Conservation (phyloP, 2,888 invertebrate genomes). For the Amiota mariae region DNA sequence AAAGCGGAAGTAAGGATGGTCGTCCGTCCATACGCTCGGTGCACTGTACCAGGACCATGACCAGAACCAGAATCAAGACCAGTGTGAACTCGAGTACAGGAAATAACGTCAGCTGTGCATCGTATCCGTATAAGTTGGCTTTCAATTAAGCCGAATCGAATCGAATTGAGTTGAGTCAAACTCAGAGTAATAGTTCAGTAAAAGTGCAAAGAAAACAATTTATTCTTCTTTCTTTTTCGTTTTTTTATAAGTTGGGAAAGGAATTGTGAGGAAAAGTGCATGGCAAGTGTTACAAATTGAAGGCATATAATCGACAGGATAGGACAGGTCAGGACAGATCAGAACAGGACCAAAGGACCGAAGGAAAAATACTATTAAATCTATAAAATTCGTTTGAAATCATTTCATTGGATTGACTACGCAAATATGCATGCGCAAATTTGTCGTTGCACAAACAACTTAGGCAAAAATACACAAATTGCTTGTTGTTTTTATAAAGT, state of each 20-base stretch:
- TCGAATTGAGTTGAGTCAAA: background rate
- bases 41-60: no score
- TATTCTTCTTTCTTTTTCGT: background rate
- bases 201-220: slow-evolving; percentile 37
- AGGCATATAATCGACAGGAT: no score
- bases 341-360: background rate
- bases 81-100: slow-evolving; percentile 50
- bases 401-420: no score
- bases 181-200: background rate
- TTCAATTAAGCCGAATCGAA: slow-evolving; percentile 54
- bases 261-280: no score
- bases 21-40: background rate
- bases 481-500: no score
- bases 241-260: no score
- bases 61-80: no score
- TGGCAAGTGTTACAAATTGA: no score
- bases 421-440: background rate
- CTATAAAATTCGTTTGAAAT: slow-evolving; percentile 24
- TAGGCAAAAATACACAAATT: background rate
- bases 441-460: slow-evolving; percentile 18
- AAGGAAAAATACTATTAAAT: slow-evolving; percentile 19
- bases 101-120: slow-evolving; percentile 58
- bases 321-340: no score
- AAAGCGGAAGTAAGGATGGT: background rate
- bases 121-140: slow-evolving; percentile 53